Conservation (phyloP, 2,888 invertebrate species). For the Smittia aterrima region DNA sequence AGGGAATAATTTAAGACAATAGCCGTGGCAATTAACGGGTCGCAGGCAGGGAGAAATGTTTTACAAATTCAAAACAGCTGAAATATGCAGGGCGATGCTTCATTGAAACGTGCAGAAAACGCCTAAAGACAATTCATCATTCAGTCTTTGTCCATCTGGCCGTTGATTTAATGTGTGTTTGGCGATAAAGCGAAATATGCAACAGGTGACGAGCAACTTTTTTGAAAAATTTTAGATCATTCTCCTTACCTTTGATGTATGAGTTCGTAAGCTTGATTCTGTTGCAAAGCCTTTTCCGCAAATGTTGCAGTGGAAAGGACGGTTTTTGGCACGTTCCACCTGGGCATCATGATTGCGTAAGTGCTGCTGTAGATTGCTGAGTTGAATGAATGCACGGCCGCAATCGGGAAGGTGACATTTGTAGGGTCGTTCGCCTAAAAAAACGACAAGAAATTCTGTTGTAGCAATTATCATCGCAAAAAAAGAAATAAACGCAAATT, state of each 20-base stretch:
- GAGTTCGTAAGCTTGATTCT: conserved; percentile 90
- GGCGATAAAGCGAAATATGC: background rate
- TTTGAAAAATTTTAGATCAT: background rate
- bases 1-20: conserved; percentile 2
- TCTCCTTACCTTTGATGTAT: conserved; percentile 91
- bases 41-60: background rate
- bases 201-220: background rate
- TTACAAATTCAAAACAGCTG: background rate
- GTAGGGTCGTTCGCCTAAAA: conserved; percentile 89
- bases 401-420: conserved; percentile 95
- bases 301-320: conserved; percentile 93
- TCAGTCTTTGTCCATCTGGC: background rate
- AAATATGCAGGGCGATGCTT: background rate
- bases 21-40: background rate
- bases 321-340: conserved; percentile 89
- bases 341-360: conserved; percentile 94
- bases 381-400: conserved; percentile 93
- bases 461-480: background rate
- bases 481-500: background rate
- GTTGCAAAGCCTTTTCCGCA: conserved; percentile 97
- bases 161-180: conserved; percentile 2
- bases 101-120: background rate
- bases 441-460: background rate
- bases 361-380: conserved; percentile 94
- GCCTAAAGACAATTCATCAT: conserved; percentile 5